Percentiles rank a stretch among this genome's conserved stretches.
These are phyloP conservation scores for Lasioglossum albipes DNA, from an alignment of 1,140 invertebrate genomes.

Conservation along the genomic window DNA sequence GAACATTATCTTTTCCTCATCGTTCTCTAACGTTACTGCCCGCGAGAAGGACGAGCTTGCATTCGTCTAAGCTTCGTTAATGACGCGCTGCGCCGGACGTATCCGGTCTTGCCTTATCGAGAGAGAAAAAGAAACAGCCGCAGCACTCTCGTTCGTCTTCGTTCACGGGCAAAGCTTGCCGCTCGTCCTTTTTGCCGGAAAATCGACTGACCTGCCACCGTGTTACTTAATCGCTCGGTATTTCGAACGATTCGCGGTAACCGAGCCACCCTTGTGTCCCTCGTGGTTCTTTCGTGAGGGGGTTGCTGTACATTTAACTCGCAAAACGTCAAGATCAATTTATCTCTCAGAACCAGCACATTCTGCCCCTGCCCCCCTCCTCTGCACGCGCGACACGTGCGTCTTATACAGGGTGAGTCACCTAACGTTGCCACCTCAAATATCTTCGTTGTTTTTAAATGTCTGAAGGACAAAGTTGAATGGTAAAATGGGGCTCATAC, in stretches of 20 bases:
- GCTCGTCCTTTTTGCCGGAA: background rate
- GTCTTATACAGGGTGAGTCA: too few species aligned
- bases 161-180: background rate
- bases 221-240: slow-evolving; percentile 33
- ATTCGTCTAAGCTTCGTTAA: slow-evolving; percentile 21
- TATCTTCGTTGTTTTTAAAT: too few species aligned
- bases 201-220: slow-evolving; percentile 8
- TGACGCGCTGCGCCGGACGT: slow-evolving; percentile 9
- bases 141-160: slow-evolving; percentile 9
- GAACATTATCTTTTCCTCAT: too few species aligned
- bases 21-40: background rate
- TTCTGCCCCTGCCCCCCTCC: too few species aligned
- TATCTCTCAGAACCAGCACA: too few species aligned
- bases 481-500: too few species aligned
- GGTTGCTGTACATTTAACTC: background rate
- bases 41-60: background rate
- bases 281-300: background rate
- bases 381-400: too few species aligned
- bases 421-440: too few species aligned
- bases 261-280: background rate
- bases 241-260: slow-evolving; percentile 21
- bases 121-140: background rate
- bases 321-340: background rate
- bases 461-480: too few species aligned
- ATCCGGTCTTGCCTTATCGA: slow-evolving; percentile 38